Percentiles rank a stretch among this genome's conserved stretches.
Evolutionary conservation across 2,888 invertebrate species (phyloP).

Genomic region (Ornithoptera priamus): DNA sequence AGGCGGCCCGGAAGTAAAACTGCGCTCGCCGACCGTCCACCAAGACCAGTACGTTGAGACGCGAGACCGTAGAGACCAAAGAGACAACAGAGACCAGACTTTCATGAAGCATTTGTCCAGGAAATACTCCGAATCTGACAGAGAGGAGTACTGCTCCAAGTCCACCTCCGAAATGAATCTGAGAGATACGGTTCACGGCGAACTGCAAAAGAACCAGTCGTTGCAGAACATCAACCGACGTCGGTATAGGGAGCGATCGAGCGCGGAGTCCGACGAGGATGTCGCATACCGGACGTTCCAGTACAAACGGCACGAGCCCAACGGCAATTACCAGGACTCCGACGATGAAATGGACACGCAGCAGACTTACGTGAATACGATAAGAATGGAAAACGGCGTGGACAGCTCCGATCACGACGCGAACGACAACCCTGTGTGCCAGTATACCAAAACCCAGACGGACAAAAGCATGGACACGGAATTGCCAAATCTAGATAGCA

Average conservation of each 20-base stretch:
- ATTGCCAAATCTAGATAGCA: slow-evolving; percentile 62
- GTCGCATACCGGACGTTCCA: slow-evolving; percentile 53
- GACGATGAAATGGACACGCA: slow-evolving; percentile 54
- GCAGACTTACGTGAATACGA: slow-evolving; percentile 47
- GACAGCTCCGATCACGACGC: slow-evolving; percentile 67
- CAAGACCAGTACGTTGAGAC: slow-evolving; percentile 25
- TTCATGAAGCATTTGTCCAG: slow-evolving; percentile 43
- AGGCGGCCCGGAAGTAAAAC: slow-evolving; percentile 91
- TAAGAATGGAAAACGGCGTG: slow-evolving; percentile 63
- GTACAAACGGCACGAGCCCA: slow-evolving; percentile 56
- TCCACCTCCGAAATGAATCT: slow-evolving; percentile 66
- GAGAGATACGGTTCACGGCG: slow-evolving; percentile 52
- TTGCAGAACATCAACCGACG: slow-evolving; percentile 66
- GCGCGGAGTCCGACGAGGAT: slow-evolving; percentile 66
- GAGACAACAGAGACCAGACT: slow-evolving; percentile 31
- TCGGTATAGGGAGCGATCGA: slow-evolving; percentile 45
- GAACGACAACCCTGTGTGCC: slow-evolving; percentile 56
- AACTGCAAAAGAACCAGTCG: slow-evolving; percentile 70
- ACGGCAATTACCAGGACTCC: slow-evolving; percentile 67
- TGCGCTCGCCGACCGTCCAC: slow-evolving; percentile 48
- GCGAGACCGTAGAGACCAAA: slow-evolving; percentile 23
- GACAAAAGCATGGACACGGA: slow-evolving; percentile 48
- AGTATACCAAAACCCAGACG: slow-evolving; percentile 34
- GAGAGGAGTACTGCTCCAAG: slow-evolving; percentile 68
- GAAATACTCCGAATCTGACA: slow-evolving; percentile 69